Base-by-base conservation (phyloP, 2,797 vertebrate genomes). In the Acipenser ruthenus region DNA sequence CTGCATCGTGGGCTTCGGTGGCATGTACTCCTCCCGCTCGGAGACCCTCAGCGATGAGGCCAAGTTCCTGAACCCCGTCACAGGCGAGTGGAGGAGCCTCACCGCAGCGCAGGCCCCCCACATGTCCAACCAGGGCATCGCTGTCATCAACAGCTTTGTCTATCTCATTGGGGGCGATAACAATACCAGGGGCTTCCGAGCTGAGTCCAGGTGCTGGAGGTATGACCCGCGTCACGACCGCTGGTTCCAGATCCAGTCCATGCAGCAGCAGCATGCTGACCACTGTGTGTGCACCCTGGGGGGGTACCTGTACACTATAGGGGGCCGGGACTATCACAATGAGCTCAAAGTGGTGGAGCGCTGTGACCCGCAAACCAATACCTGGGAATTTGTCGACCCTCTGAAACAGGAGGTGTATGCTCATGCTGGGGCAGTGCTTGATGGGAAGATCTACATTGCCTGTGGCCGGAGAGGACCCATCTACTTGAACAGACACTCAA, bases 61-160 rank as follows among this genome's bases (percentile, higher is more conserved):
- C 74, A 94, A 95, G 78, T 92, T 93, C 69, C 89, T 93, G 78
- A 93, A 94, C 78, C 93, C 94, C 0, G 78, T 90, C 73, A 84
- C 93, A 84, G 87, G 84, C 2, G 90, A 96, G 73, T 99, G 97
- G 97, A 90, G 87, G 75, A 92, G 89, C 51, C 91, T 99, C n/a
- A 81, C 83, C 0, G 89, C 92, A 10, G 83, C 93, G 7, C 78
- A 90, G 60, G 83, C 88, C 0, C 93, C 94, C 47, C 87, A 91
- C n/a, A 98, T 99, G 97, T 99, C 96, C 77, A 99, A 99, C 82
- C 97, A 99, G 81, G 97, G 97, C 71, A 88, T 99, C 11, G 96
- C 94, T 0, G 92, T 99, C 71, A 90, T 98, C 76, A 94, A 95
- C 85, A 94, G 97, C 79, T 99, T 98, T 76, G 91, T 97, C 10